A percentile compares a stretch with the other conserved stretches of the same genome.
Conservation (phyloP, 1,140 invertebrate genomes). For the Zaprionus inermis region DNA sequence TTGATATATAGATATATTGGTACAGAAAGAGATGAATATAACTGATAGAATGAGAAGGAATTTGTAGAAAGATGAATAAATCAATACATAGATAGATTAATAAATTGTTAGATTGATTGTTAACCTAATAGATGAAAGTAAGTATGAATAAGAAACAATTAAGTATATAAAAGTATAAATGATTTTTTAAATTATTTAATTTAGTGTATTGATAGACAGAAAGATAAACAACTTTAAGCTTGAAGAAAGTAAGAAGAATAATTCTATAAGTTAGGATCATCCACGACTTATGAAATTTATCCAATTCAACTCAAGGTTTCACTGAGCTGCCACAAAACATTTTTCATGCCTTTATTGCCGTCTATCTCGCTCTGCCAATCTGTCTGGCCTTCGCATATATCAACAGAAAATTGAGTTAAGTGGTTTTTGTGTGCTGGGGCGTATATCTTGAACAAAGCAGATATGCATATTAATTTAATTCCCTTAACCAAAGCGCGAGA, state of each 20-base stretch:
- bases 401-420: slow-evolving; percentile 2
- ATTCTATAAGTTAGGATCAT: too few species aligned
- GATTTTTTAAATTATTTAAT: too few species aligned
- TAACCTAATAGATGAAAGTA: too few species aligned
- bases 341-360: slow-evolving; percentile 1
- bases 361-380: neutral
- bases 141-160: too few species aligned
- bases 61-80: neutral
- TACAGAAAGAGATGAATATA: neutral
- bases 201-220: too few species aligned
- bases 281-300: neutral
- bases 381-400: neutral
- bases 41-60: too few species aligned
- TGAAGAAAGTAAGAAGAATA: too few species aligned
- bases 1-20: neutral
- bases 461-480: neutral
- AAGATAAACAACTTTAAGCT: too few species aligned
- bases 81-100: neutral
- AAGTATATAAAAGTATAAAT: too few species aligned
- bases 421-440: neutral
- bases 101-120: too few species aligned
- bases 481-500: neutral
- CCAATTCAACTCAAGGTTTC: neutral
- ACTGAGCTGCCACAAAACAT: neutral
- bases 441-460: too few species aligned